phyloP scores from a whole-genome alignment of 2,113 vertebrate species.

The Rhynchomys soricoides region DNA sequence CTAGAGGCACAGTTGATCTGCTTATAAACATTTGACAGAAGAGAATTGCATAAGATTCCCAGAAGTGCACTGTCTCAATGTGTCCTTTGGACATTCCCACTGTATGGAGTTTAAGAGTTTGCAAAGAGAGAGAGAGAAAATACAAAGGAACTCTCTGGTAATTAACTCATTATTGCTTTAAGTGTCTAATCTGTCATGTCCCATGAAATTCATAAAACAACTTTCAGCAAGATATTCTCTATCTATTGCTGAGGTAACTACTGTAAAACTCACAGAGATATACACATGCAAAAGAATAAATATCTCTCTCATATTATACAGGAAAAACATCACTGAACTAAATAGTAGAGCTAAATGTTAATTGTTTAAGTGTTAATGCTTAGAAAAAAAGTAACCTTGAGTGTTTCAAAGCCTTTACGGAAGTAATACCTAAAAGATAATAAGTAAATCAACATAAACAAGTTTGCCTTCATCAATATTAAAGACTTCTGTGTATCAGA shows the following conservation, averaged over 20 bases:
- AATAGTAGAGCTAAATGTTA: not conserved
- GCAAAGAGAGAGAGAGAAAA: not conserved
- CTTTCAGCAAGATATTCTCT: conserved; percentile 12
- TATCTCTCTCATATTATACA: not conserved
- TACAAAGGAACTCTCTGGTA: not conserved
- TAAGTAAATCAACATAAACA: not conserved
- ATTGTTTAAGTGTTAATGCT: not conserved
- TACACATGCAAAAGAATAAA: not conserved
- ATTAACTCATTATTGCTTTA: not conserved
- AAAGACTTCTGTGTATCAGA: not conserved
- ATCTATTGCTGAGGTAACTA: not conserved
- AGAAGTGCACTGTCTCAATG: not conserved
- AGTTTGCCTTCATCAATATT: conserved; percentile 11
- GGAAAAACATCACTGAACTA: conserved; percentile 40
- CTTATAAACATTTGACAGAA: not conserved
- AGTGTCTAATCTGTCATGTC: not conserved
- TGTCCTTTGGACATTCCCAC: not conserved
- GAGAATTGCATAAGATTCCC: not conserved
- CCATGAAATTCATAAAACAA: not conserved
- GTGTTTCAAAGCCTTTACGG: not conserved
- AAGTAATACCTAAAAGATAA: not conserved
- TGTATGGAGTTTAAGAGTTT: not conserved
- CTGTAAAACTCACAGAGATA: not conserved
- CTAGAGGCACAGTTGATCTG: not conserved
- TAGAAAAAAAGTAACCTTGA: conserved; percentile 43